These are phyloP conservation scores for Umimayanthus kanabou DNA, from an alignment of 92 coral and sea anemone genomes.

Conservation along the genomic window DNA sequence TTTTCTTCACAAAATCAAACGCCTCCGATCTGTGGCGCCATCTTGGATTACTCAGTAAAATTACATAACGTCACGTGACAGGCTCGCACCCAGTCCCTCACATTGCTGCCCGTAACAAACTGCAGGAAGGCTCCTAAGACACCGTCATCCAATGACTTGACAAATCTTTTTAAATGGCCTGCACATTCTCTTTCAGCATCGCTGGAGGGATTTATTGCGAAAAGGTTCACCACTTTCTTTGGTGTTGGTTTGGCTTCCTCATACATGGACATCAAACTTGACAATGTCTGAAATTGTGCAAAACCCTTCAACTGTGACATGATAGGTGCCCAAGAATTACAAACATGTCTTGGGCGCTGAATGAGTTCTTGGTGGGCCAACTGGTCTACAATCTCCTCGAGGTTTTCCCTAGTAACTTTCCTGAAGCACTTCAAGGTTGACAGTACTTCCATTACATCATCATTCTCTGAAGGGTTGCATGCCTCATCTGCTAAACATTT, in stretches of 20 bases:
- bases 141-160: conserved; percentile 47
- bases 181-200: conserved; percentile 48
- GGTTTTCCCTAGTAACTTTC: conserved; percentile 37
- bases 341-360: conserved; percentile 54
- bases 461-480: conserved; percentile 42
- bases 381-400: conserved; percentile 14
- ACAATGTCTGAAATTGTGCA: conserved; percentile 34
- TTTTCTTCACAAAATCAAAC: too few species aligned
- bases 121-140: conserved; percentile 13
- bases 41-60: too few species aligned
- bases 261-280: conserved; percentile 31
- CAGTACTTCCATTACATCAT: conserved; percentile 47
- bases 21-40: too few species aligned
- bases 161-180: conserved; percentile 47
- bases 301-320: conserved; percentile 12
- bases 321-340: conserved; percentile 60
- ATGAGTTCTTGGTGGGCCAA: conserved; percentile 55
- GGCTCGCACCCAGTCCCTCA: too few species aligned
- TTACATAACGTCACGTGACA: too few species aligned
- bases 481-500: conserved; percentile 42
- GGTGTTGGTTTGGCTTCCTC: conserved; percentile 42
- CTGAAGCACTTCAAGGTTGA: conserved; percentile 51
- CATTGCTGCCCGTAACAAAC: conserved; percentile 48
- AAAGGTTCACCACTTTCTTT: conserved; percentile 48
- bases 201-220: conserved; percentile 35